Percentiles rank a stretch among this genome's conserved stretches.
Conservation (phyloP, 2,888 invertebrate genomes). For the Rhamphomyia laevipes region DNA sequence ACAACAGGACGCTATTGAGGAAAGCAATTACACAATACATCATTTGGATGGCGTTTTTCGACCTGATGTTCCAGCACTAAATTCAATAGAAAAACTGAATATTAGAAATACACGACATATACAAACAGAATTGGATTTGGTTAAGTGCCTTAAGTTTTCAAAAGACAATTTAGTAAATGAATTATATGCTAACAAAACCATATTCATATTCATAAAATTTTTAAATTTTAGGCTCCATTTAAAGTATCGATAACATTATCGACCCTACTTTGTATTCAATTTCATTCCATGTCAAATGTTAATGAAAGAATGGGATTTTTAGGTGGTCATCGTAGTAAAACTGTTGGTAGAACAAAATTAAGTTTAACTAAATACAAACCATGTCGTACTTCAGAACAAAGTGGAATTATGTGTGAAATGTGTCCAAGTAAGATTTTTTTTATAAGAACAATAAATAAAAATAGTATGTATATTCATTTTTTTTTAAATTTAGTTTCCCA, state of each 20-base stretch:
- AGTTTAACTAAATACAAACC: slow-evolving; percentile 46
- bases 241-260: slow-evolving; percentile 45
- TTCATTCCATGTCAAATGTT: slow-evolving; percentile 56
- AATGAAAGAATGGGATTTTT: slow-evolving; percentile 65
- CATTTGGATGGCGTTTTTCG: slow-evolving; percentile 10
- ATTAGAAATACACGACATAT: slow-evolving; percentile 6
- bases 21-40: slow-evolving; percentile 15
- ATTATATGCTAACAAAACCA: not conserved
- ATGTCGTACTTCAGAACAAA: slow-evolving; percentile 50
- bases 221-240: slow-evolving; percentile 47
- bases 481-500: slow-evolving; percentile 42
- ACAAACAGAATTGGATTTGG: slow-evolving; percentile 14
- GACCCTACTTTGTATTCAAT: slow-evolving; percentile 52
- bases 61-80: slow-evolving; percentile 2
- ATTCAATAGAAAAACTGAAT: not conserved
- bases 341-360: slow-evolving; percentile 26
- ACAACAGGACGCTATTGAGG: not conserved
- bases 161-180: slow-evolving; percentile 12
- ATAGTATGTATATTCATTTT: not conserved
- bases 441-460: not conserved
- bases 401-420: slow-evolving; percentile 64
- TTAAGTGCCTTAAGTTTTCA: slow-evolving; percentile 17
- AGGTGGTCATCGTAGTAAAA: slow-evolving; percentile 41
- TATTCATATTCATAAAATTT: slow-evolving; percentile 3
- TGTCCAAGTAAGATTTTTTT: slow-evolving; percentile 45